A percentile compares a stretch with the other conserved stretches of the same genome.
Conservation (phyloP, 2,888 invertebrate species). For the Ichneumon xanthorius region DNA sequence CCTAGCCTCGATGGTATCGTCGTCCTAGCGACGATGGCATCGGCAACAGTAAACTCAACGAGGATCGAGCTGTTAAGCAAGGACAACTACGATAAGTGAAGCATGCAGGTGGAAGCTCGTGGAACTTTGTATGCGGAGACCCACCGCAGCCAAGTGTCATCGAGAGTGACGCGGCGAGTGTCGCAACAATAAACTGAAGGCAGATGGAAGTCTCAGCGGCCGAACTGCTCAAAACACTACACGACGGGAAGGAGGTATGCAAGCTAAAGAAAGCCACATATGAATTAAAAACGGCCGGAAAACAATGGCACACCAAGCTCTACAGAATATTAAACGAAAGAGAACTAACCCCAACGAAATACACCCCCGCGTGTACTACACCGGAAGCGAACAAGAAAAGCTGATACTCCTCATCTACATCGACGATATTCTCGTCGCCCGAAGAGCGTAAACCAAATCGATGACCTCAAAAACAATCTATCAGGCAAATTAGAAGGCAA, state of each 20-base stretch:
- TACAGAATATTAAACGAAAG: constrained; percentile 9
- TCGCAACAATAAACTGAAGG: constrained; percentile 14
- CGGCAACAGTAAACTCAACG: too few relatives aligned
- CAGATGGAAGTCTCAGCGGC: background rate
- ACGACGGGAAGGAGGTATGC: constrained; percentile 60
- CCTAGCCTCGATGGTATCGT: too few relatives aligned
- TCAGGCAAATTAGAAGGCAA: constrained; percentile 35
- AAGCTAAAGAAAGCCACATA: constrained; percentile 66
- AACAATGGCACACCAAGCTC: constrained; percentile 64
- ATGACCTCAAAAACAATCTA: constrained; percentile 27
- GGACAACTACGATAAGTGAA: too few relatives aligned
- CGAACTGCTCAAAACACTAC: background rate
- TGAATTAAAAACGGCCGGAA: constrained; percentile 66
- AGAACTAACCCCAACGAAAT: constrained; percentile 34
- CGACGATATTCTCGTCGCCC: constrained; percentile 58
- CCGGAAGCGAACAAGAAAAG: constrained; percentile 2
- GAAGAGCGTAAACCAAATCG: background rate
- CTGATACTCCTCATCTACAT: constrained; percentile 45
- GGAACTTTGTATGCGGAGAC: too few relatives aligned
- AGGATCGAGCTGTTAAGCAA: too few relatives aligned
- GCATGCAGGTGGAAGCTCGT: too few relatives aligned
- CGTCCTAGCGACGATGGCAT: too few relatives aligned
- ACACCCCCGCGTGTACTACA: constrained; percentile 55
- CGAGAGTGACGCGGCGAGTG: too few relatives aligned
- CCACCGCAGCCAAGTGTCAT: too few relatives aligned